These are phyloP conservation scores for Nowickia ferox DNA, from an alignment of 2,888 invertebrate species.

Conservation along the genomic window DNA sequence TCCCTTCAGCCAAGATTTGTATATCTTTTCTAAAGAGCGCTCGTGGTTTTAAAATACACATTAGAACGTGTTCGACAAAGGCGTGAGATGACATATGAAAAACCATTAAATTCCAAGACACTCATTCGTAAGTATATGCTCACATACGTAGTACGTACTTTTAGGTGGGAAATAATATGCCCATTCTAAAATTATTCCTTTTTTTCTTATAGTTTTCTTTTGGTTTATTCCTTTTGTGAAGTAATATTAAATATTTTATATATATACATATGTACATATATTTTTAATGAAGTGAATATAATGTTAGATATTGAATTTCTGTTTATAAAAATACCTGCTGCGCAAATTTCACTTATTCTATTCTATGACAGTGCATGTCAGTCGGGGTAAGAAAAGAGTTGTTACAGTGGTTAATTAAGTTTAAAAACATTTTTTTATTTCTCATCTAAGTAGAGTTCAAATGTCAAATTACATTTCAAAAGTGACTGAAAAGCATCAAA, in stretches of 20 bases:
- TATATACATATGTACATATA: not conserved
- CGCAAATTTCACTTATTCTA: conserved; percentile 44
- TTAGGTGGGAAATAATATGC: not conserved
- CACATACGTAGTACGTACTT: not conserved
- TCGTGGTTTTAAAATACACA: conserved; percentile 55
- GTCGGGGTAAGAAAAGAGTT: not conserved
- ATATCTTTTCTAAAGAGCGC: conserved; percentile 50
- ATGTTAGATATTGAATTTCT: conserved; percentile 49
- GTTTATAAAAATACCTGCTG: conserved; percentile 34
- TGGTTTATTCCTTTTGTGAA: not conserved
- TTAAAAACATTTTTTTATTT: not conserved
- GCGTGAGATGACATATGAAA: not conserved
- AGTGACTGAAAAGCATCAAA: no score
- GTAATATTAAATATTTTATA: not conserved
- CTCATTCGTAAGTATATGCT: not conserved
- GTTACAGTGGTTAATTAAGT: not conserved
- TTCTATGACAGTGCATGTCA: not conserved
- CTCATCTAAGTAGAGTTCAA: no score
- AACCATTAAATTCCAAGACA: not conserved
- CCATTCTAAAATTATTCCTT: conserved; percentile 4
- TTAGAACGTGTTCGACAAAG: not conserved
- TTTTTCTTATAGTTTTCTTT: conserved; percentile 32
- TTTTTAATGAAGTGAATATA: conserved; percentile 51
- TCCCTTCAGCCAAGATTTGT: conserved; percentile 16
- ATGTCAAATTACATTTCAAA: no score